These are phyloP conservation scores for Crocidura indochinensis DNA, from an alignment of 2,797 vertebrate genomes.

Conservation along the genomic window DNA sequence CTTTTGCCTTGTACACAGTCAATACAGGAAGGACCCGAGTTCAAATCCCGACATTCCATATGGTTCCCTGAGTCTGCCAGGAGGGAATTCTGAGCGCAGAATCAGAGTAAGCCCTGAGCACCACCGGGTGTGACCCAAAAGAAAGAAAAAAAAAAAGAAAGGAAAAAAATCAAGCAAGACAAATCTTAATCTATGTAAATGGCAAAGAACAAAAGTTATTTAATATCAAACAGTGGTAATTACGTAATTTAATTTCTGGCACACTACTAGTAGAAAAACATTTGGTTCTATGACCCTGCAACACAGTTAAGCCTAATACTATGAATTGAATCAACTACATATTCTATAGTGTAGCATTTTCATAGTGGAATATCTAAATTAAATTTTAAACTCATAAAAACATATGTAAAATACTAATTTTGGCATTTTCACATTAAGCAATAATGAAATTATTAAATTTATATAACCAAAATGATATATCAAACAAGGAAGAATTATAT, in stretches of 20 bases:
- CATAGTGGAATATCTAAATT: background rate
- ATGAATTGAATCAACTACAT: conserved; percentile 4
- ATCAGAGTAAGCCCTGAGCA: too few species aligned
- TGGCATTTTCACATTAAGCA: conserved; percentile 18
- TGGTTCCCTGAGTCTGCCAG: too few species aligned
- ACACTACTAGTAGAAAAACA: background rate
- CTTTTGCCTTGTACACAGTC: too few species aligned
- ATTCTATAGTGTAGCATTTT: background rate
- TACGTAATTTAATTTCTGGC: background rate
- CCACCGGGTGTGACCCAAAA: too few species aligned
- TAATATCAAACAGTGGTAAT: background rate
- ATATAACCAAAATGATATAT: conserved; percentile 52
- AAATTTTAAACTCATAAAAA: background rate
- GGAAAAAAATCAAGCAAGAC: background rate
- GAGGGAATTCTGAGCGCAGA: too few species aligned
- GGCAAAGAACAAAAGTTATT: conserved; percentile 13
- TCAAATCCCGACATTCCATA: too few species aligned
- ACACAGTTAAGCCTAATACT: background rate
- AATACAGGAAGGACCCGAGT: too few species aligned
- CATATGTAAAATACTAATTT: background rate
- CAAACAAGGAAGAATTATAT: conserved; percentile 34
- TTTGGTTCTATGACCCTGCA: background rate
- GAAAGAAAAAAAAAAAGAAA: too few species aligned
- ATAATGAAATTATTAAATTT: conserved; percentile 43
- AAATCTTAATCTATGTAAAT: background rate